Evolutionary conservation across 2,888 invertebrate species (phyloP).

Genomic region (Hirtodrosophila duncani): DNA sequence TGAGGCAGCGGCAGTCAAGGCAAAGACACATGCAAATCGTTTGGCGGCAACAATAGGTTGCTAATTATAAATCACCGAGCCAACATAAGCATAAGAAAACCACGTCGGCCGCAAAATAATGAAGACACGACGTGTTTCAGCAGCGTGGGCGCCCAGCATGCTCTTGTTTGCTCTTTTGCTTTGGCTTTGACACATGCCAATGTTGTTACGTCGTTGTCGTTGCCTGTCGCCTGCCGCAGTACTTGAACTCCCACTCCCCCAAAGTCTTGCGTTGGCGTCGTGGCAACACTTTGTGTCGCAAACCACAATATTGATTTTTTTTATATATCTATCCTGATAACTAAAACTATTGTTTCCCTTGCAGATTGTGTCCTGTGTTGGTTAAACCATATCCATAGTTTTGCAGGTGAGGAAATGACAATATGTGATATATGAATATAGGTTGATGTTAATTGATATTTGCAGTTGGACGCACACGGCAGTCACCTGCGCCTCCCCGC

Average conservation of each 20-base stretch:
- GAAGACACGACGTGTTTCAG: slow-evolving; percentile 35
- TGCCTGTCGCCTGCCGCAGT: slow-evolving; percentile 5
- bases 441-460: too few relatives aligned
- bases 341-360: too few relatives aligned
- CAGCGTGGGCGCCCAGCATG: slow-evolving; percentile 1
- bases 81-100: slow-evolving; percentile 52
- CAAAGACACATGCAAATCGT: slow-evolving; percentile 37
- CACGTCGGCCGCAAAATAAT: slow-evolving; percentile 47
- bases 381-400: too few relatives aligned
- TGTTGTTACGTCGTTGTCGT: slow-evolving; percentile 53
- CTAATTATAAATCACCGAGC: slow-evolving; percentile 62
- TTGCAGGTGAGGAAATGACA: too few relatives aligned
- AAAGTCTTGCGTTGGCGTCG: slow-evolving; percentile 31
- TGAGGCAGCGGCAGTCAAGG: slow-evolving; percentile 43
- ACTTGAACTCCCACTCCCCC: slow-evolving; percentile 6
- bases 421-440: too few relatives aligned
- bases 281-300: too few relatives aligned
- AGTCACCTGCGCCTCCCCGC: too few relatives aligned
- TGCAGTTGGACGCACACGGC: too few relatives aligned
- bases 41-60: slow-evolving; percentile 65
- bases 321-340: too few relatives aligned
- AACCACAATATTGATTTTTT: too few relatives aligned
- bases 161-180: slow-evolving; percentile 23
- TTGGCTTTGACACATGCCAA: slow-evolving; percentile 51
- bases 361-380: too few relatives aligned